phyloP scores from a whole-genome alignment of 2,113 vertebrate genomes.

The Takifugu bimaculatus region DNA sequence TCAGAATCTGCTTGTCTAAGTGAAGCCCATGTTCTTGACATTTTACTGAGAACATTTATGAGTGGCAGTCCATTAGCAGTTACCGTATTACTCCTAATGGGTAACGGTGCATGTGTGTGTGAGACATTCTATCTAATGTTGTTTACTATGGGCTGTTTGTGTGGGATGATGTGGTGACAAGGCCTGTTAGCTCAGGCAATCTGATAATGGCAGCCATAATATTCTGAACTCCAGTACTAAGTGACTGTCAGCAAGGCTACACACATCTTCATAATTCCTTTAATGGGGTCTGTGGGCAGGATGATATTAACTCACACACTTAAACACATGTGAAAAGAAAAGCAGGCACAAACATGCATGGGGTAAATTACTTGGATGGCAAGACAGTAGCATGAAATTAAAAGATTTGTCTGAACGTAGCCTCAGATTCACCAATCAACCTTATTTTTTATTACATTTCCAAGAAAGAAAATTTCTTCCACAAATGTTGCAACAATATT shows the following conservation, averaged over 20 bases:
- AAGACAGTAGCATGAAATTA: too few relatives aligned
- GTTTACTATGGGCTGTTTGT: slow-evolving; percentile 46
- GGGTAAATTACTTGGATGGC: neutral
- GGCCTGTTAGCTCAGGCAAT: slow-evolving; percentile 34
- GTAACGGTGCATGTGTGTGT: slow-evolving; percentile 22
- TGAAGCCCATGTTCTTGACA: slow-evolving; percentile 18
- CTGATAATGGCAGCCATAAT: slow-evolving; percentile 50
- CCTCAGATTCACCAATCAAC: too few relatives aligned
- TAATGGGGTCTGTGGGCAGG: slow-evolving; percentile 51
- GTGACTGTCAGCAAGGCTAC: slow-evolving; percentile 31
- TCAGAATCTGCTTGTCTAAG: neutral
- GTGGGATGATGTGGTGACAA: slow-evolving; percentile 47
- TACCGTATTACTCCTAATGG: slow-evolving; percentile 40
- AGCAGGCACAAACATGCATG: neutral
- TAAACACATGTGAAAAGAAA: slow-evolving; percentile 10
- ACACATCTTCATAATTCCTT: slow-evolving; percentile 54
- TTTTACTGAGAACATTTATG: slow-evolving; percentile 38
- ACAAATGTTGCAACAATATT: too few relatives aligned
- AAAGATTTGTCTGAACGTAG: too few relatives aligned
- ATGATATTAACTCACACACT: slow-evolving; percentile 20
- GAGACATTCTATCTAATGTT: slow-evolving; percentile 43
- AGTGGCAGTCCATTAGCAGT: slow-evolving; percentile 48
- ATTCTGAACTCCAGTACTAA: slow-evolving; percentile 48
- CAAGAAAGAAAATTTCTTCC: too few relatives aligned
- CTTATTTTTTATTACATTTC: too few relatives aligned